Percentiles rank a stretch among this genome's conserved stretches.
These are phyloP conservation scores for Trachelipus rathkii DNA, from an alignment of 1,140 invertebrate genomes.

Conservation along the genomic window DNA sequence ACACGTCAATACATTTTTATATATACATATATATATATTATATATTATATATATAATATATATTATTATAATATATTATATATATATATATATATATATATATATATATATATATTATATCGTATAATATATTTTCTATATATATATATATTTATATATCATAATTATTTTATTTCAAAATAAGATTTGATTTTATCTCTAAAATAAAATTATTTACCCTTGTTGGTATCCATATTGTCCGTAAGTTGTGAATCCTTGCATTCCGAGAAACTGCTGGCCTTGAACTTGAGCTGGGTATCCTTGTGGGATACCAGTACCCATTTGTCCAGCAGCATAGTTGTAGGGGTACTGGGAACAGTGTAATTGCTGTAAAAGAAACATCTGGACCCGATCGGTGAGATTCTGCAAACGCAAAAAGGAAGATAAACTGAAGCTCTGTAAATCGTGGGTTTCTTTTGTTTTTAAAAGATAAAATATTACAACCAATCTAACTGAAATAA, in stretches of 20 bases:
- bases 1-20: background rate
- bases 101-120: too few species aligned
- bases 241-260: constrained; percentile 71
- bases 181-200: too few species aligned
- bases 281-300: constrained; percentile 71
- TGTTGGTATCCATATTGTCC: constrained; percentile 66
- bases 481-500: too few species aligned
- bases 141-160: too few species aligned
- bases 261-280: constrained; percentile 72
- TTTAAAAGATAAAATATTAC: too few species aligned
- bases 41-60: too few species aligned
- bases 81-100: too few species aligned
- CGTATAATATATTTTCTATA: too few species aligned
- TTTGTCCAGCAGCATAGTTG: constrained; percentile 62
- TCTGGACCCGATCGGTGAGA: constrained; percentile 44
- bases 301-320: constrained; percentile 76
- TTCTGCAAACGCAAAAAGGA: too few species aligned
- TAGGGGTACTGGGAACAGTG: constrained; percentile 57
- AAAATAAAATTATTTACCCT: constrained; percentile 55
- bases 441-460: too few species aligned
- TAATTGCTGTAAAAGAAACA: constrained; percentile 45
- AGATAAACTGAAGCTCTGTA: constrained; percentile 29
- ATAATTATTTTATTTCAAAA: too few species aligned
- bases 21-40: constrained; percentile 12
- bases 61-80: too few species aligned